These are phyloP conservation scores for Bilobella aurantiaca DNA, from an alignment of 1,140 invertebrate species.

Conservation along the genomic window DNA sequence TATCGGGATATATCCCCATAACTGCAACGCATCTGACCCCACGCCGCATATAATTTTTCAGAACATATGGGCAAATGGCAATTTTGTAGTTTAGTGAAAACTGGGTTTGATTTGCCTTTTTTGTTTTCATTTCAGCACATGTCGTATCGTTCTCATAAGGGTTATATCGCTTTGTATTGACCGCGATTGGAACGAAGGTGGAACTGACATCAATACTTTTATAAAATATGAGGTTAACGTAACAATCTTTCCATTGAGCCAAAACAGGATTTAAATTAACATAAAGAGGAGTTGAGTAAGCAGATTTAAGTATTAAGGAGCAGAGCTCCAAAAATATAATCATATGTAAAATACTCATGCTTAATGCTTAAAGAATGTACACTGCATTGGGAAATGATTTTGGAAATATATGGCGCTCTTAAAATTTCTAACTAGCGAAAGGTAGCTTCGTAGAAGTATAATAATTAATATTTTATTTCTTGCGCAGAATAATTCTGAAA, in stretches of 20 bases:
- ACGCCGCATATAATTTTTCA: not conserved
- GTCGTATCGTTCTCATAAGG: not conserved
- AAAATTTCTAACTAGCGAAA: no score
- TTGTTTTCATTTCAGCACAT: not conserved
- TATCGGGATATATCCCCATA: not conserved
- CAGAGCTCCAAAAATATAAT: no score
- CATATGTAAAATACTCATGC: no score
- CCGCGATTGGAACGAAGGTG: not conserved
- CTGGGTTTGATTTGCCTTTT: not conserved
- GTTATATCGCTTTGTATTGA: not conserved
- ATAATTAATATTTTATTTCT: no score
- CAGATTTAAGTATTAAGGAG: no score
- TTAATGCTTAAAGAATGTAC: no score
- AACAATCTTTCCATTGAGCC: not conserved
- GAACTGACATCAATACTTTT: not conserved
- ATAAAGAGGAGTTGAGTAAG: no score
- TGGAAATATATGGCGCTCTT: no score
- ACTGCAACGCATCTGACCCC: not conserved
- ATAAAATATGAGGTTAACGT: not conserved
- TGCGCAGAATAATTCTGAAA: no score
- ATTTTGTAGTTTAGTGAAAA: not conserved
- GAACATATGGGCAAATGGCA: not conserved
- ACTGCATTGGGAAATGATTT: no score
- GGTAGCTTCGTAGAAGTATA: no score
- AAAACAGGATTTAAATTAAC: no score